These are phyloP conservation scores for Scalopus aquaticus DNA, from an alignment of 2,113 vertebrate genomes.

Conservation along the genomic window DNA sequence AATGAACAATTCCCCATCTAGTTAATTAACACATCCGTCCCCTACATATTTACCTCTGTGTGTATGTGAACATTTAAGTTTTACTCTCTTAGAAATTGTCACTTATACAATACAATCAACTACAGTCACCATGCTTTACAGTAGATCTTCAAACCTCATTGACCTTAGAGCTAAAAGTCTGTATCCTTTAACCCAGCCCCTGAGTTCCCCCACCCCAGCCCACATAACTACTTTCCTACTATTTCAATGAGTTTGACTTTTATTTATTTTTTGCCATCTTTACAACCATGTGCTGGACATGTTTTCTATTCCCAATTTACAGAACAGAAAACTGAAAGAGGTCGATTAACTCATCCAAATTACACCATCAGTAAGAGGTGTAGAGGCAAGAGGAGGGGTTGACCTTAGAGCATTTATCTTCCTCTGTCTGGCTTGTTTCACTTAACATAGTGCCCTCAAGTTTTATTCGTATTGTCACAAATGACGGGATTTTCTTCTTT, in stretches of 20 bases:
- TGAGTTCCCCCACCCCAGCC: not conserved
- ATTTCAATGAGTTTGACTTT: not conserved
- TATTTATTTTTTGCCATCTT: not conserved
- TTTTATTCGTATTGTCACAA: no score
- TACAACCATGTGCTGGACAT: no score
- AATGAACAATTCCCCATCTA: not conserved
- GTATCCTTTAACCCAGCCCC: not conserved
- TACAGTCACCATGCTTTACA: not conserved
- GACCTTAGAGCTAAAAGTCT: not conserved
- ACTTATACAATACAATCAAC: not conserved
- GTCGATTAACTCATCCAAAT: not conserved
- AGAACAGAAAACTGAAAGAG: not conserved
- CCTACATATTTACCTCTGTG: not conserved
- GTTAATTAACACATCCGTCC: not conserved
- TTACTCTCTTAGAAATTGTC: not conserved
- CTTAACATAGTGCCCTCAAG: not conserved
- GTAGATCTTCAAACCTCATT: not conserved
- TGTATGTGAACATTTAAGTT: not conserved
- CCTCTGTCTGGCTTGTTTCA: not conserved
- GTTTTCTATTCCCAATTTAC: not conserved
- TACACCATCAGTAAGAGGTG: not conserved
- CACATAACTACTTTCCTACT: not conserved
- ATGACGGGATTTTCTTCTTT: not conserved
- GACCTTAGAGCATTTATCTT: not conserved
- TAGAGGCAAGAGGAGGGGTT: fast-evolving